These are phyloP conservation scores for Rhimphoctona megacephalus DNA, from an alignment of 2,888 invertebrate species.

Conservation along the genomic window DNA sequence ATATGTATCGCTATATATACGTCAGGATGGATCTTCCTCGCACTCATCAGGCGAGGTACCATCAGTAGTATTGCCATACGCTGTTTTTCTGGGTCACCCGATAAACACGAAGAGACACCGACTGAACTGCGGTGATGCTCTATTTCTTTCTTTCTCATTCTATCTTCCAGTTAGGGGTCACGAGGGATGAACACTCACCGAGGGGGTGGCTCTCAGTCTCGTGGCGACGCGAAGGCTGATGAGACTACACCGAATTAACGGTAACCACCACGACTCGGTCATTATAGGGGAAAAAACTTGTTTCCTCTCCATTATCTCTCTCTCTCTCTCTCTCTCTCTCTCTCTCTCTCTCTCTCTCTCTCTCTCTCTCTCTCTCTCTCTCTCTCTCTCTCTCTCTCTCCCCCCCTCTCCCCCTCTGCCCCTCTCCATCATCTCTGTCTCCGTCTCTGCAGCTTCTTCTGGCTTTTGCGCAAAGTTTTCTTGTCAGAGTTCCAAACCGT, in stretches of 20 bases:
- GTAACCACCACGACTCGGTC: constrained; percentile 80
- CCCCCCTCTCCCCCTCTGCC: not conserved
- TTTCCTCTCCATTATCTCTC: constrained; percentile 66
- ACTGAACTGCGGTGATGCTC: constrained; percentile 27
- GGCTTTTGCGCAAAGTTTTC: constrained; percentile 20
- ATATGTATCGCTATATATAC: constrained; percentile 16
- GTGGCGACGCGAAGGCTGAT: constrained; percentile 64
- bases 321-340: constrained; percentile 50
- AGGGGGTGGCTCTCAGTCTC: constrained; percentile 63
- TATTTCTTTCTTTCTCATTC: constrained; percentile 22
- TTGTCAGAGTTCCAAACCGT: constrained; percentile 23
- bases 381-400: constrained; percentile 48
- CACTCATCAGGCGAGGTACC: constrained; percentile 29
- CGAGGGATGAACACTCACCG: constrained; percentile 63
- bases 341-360: not conserved
- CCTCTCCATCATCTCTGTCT: not conserved
- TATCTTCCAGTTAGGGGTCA: not conserved
- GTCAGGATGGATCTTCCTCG: constrained; percentile 57
- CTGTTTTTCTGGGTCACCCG: constrained; percentile 83
- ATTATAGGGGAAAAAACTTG: constrained; percentile 80
- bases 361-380: not conserved
- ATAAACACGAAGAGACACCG: constrained; percentile 74
- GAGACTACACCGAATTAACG: constrained; percentile 79
- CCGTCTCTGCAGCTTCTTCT: constrained; percentile 1
- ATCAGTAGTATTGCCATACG: constrained; percentile 61